Evolutionary conservation across 92 coral and sea anemone species (phyloP).

Genomic region (Porites evermanni): DNA sequence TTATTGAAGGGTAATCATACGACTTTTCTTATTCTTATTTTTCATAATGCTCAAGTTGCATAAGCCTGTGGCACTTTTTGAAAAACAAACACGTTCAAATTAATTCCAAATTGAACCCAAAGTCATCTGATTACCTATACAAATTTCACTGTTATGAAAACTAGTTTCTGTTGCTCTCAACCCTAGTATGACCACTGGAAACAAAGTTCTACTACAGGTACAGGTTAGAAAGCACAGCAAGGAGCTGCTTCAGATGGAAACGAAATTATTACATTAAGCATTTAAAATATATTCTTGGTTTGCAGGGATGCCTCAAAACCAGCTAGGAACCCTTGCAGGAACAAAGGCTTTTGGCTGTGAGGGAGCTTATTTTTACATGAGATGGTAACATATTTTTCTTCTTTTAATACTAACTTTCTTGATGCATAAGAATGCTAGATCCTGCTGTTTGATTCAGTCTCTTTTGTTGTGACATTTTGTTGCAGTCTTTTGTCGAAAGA

Average conservation of each 20-base stretch:
- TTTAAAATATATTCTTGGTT: neutral
- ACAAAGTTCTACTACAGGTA: no score
- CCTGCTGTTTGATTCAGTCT: neutral
- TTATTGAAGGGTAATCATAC: no score
- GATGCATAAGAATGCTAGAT: neutral
- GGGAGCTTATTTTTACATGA: slow-evolving; percentile 95
- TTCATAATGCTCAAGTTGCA: no score
- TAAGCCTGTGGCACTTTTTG: no score
- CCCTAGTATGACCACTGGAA: no score
- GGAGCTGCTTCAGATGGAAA: neutral
- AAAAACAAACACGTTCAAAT: no score
- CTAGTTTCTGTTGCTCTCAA: no score
- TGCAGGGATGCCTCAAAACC: slow-evolving; percentile 99
- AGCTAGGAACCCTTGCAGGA: slow-evolving; percentile 93
- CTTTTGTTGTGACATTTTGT: neutral
- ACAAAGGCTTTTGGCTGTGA: slow-evolving; percentile 86
- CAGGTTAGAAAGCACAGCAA: neutral
- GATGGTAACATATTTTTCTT: slow-evolving; percentile 74
- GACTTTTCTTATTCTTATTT: no score
- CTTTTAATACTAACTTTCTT: no score
- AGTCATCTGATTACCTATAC: no score
- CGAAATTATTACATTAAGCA: neutral
- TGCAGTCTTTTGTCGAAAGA: slow-evolving; percentile 87
- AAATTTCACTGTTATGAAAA: no score
- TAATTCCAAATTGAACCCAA: no score